A percentile compares a stretch with the other conserved stretches of the same genome.
These are phyloP conservation scores for Dipus sagitta DNA, from an alignment of 2,797 vertebrate species.

Conservation along the genomic window DNA sequence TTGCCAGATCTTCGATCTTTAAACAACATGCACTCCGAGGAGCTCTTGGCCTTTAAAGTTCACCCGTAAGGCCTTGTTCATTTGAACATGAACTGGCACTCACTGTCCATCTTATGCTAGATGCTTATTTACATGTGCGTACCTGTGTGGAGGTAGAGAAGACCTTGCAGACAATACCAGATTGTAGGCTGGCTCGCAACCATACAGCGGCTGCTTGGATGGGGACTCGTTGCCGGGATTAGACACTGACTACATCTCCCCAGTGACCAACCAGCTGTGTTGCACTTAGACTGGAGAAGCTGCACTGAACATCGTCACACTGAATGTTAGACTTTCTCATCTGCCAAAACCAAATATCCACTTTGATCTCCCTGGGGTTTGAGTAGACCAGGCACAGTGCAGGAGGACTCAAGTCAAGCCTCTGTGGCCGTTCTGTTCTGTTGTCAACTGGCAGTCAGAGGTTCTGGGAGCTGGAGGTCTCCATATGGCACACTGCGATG, in stretches of 20 bases:
- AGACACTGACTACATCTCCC: not conserved
- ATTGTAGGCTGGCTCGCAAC: conserved; percentile 78
- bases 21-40: conserved; percentile 99
- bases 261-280: conserved; percentile 78
- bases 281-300: conserved; percentile 78
- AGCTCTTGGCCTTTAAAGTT: conserved; percentile 98
- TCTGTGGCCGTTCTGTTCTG: conserved; percentile 71
- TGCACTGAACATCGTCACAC: conserved; percentile 68
- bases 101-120: conserved; percentile 85
- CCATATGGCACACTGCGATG: not conserved
- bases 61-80: conserved; percentile 90
- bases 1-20: conserved; percentile 98
- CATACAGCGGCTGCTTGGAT: conserved; percentile 82
- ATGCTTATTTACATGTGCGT: conserved; percentile 86
- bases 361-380: conserved; percentile 82
- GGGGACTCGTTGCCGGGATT: conserved; percentile 75
- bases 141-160: conserved; percentile 78
- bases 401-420: conserved; percentile 69
- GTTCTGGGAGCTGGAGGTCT: not conserved
- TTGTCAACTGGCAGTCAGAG: conserved; percentile 7
- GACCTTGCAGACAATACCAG: conserved; percentile 77
- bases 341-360: conserved; percentile 81
- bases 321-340: conserved; percentile 84
- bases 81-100: conserved; percentile 80
- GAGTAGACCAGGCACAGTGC: conserved; percentile 68